Conservation (phyloP, 2,888 invertebrate genomes). For the Philereme transversata region DNA sequence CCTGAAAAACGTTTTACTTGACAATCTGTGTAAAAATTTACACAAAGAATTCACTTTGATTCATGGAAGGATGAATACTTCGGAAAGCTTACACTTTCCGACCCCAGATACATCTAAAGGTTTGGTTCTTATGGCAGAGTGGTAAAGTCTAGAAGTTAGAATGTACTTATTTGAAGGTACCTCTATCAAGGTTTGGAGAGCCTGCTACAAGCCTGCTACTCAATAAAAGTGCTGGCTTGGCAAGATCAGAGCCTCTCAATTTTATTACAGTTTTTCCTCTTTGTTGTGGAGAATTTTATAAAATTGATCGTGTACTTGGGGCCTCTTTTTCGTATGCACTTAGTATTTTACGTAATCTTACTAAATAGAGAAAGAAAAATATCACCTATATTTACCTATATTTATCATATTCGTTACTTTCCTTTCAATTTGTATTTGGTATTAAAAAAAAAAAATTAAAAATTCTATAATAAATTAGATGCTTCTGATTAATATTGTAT, state of each 20-base stretch:
- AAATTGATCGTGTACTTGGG: too few relatives aligned
- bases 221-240: slow-evolving; percentile 16
- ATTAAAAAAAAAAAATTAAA: too few relatives aligned
- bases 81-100: slow-evolving; percentile 16
- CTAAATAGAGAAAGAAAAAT: too few relatives aligned
- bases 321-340: too few relatives aligned
- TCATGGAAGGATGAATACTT: slow-evolving; percentile 10
- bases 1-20: background rate
- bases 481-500: too few relatives aligned
- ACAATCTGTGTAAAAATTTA: slow-evolving; percentile 9
- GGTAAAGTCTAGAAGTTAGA: slow-evolving; percentile 8
- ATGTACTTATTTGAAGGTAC: slow-evolving; percentile 9
- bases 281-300: background rate
- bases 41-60: slow-evolving; percentile 15
- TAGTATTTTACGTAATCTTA: too few relatives aligned
- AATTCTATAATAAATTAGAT: too few relatives aligned
- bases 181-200: slow-evolving; percentile 17
- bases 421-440: too few relatives aligned
- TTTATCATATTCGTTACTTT: too few relatives aligned
- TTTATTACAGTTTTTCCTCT: slow-evolving; percentile 14
- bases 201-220: slow-evolving; percentile 17
- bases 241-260: slow-evolving; percentile 20
- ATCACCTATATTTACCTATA: too few relatives aligned
- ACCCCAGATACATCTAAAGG: slow-evolving; percentile 5
- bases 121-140: slow-evolving; percentile 17